These are phyloP conservation scores for Brachirus orientalis DNA, from an alignment of 2,113 vertebrate genomes.

Conservation along the genomic window DNA sequence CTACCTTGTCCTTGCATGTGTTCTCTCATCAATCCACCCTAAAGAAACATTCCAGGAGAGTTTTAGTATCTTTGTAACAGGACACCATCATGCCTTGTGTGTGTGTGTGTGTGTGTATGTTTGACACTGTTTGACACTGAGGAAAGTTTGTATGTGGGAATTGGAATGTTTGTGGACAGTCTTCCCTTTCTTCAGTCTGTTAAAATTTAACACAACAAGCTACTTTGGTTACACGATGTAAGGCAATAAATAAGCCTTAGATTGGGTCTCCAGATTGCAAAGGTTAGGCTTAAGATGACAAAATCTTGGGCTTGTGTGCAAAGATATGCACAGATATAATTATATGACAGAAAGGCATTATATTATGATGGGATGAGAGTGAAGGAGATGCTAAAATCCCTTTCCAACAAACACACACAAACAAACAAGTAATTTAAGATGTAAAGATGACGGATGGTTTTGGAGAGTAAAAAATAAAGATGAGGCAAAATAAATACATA, in stretches of 20 bases:
- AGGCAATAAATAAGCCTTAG: constrained; percentile 27
- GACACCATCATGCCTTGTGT: constrained; percentile 47
- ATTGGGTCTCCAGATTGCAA: neutral
- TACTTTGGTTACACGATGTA: constrained; percentile 32
- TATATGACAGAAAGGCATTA: too few relatives aligned
- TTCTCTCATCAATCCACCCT: constrained; percentile 45
- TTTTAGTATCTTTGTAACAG: constrained; percentile 58
- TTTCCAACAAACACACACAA: too few relatives aligned
- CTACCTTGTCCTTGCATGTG: constrained; percentile 68
- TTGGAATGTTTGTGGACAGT: constrained; percentile 11
- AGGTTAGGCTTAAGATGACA: neutral
- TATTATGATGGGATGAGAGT: neutral
- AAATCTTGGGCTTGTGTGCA: neutral
- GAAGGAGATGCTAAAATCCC: neutral
- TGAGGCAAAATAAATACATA: too few relatives aligned
- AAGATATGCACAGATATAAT: neutral
- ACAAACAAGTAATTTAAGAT: too few relatives aligned
- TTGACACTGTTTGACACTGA: constrained; percentile 31
- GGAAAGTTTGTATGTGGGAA: constrained; percentile 40
- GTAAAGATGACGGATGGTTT: neutral
- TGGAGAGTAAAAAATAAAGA: neutral
- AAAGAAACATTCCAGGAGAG: constrained; percentile 75
- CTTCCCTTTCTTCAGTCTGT: constrained; percentile 3
- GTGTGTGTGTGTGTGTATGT: neutral
- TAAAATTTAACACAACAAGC: constrained; percentile 38